Evolutionary conservation across 2,888 invertebrate species (phyloP), one percentile per base, ranked within the genome.

Genomic region (Scelioninae gen. 2): DNA sequence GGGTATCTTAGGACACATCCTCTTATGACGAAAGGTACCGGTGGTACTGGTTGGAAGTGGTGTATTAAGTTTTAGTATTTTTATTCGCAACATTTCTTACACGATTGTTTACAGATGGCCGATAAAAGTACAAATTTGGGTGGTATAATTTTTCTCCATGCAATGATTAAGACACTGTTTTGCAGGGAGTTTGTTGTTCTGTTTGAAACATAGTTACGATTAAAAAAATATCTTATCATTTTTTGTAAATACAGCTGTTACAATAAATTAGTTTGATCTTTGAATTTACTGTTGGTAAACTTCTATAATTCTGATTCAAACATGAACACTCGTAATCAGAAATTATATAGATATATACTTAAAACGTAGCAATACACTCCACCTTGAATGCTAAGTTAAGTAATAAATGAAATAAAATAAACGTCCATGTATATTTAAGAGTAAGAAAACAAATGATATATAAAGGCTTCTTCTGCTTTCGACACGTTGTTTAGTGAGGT

Each of bases 211-310:
- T n/a, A 22, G 5, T 22, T 35, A 43, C n/a, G 19, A 43, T 19
- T 43, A 19, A 45, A 45, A n/a, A 13, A 11, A 2, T 33, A 16
- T 18, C 18, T 18, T 50, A 18, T 50, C 48, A 31, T 11, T 16
- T 35, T 52, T 35, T 35, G 35, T 52, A 52, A 52, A 52, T 35
- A 52, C 22, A 52, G 52, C 33, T 52, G 22, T 52, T 35, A 28
- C 2, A 35, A 18, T 52, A 7, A 52, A 11, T 52, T 35, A 19
- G 18, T 19, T 52, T 52, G 52, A 19, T 19, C 28, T 33, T 33
- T 9, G 35, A 35, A 52, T 52, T 52, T 52, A 52, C 35, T 35
- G 22, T 52, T 52, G 35, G 52, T 52, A 52, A 52, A 52, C 52
- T 19, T 33, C 15, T 35, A 13, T 52, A 33, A 50, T 50, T 13